Conservation (phyloP, 2,888 invertebrate species). For the Prosapia bicincta region DNA sequence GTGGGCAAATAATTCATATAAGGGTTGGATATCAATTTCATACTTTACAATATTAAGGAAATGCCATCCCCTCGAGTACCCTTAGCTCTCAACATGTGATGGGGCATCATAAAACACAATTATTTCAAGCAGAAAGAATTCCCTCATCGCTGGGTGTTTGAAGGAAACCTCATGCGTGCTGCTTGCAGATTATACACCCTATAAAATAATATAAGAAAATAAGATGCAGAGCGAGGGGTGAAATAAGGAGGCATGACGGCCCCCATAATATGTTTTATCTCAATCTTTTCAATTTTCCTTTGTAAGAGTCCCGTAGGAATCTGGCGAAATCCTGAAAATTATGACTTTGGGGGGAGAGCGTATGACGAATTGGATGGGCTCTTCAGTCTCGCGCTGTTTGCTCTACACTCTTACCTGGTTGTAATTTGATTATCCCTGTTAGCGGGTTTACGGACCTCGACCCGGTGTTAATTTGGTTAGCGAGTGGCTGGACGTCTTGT, state of each 20-base stretch:
- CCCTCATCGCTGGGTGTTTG: conserved; percentile 12
- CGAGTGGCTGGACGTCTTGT: too few relatives aligned
- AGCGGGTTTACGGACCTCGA: background rate
- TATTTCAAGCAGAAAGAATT: conserved; percentile 26
- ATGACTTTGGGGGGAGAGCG: background rate
- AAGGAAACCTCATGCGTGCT: background rate
- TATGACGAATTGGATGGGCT: conserved; percentile 6
- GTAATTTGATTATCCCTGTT: background rate
- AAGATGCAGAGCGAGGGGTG: background rate
- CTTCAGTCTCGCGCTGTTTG: background rate
- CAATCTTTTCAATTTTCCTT: conserved; percentile 31
- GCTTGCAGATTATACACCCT: conserved; percentile 19
- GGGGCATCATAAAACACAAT: conserved; percentile 25
- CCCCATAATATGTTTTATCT: conserved; percentile 27
- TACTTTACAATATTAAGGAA: background rate
- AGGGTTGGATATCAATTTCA: background rate
- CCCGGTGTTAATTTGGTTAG: background rate
- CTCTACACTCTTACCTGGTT: background rate
- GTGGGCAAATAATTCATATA: background rate
- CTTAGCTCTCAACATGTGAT: background rate
- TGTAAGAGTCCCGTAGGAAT: conserved; percentile 10
- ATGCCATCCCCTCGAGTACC: background rate
- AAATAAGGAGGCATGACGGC: background rate
- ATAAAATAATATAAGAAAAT: conserved; percentile 17
- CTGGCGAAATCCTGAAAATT: background rate